Evolutionary conservation across 2,888 invertebrate species (phyloP).

Genomic region (Trichogramma dendrolimi): DNA sequence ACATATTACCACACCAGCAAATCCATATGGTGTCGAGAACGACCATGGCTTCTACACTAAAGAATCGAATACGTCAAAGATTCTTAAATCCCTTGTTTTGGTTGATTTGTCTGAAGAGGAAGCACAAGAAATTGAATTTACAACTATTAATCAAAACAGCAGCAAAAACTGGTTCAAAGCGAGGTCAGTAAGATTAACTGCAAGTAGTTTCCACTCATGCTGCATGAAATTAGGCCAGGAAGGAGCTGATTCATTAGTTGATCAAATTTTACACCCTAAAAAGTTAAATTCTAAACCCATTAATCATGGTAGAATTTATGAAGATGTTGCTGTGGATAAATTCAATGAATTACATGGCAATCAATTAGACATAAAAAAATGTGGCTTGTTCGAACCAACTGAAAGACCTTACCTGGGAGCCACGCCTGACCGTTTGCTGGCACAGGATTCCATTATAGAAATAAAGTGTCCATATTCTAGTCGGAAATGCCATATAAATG

Average conservation of each 20-base stretch:
- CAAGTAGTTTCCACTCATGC: too few relatives aligned
- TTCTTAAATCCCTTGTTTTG: too few relatives aligned
- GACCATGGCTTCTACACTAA: too few relatives aligned
- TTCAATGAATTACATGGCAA: slow-evolving; percentile 13
- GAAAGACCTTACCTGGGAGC: slow-evolving; percentile 24
- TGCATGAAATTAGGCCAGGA: too few relatives aligned
- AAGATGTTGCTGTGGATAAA: slow-evolving; percentile 15
- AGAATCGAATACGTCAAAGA: too few relatives aligned
- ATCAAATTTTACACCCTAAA: slow-evolving; percentile 4
- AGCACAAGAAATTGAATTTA: too few relatives aligned
- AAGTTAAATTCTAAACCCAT: slow-evolving; percentile 7
- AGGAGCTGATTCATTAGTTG: slow-evolving; percentile 1
- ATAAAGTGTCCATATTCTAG: slow-evolving; percentile 23
- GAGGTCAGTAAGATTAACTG: too few relatives aligned
- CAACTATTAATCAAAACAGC: too few relatives aligned
- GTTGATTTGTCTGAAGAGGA: too few relatives aligned
- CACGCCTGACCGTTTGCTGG: slow-evolving; percentile 24
- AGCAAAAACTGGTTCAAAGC: too few relatives aligned
- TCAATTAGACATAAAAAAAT: not conserved
- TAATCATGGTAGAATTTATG: slow-evolving; percentile 23
- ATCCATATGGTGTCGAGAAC: not conserved
- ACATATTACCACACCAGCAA: not conserved
- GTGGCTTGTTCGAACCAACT: slow-evolving; percentile 12
- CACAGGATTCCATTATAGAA: slow-evolving; percentile 16
- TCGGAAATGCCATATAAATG: slow-evolving; percentile 3